A percentile compares a stretch with the other conserved stretches of the same genome.
These are phyloP conservation scores for Cyanoderma ruficeps DNA, from an alignment of 2,113 vertebrate species.

Conservation along the genomic window DNA sequence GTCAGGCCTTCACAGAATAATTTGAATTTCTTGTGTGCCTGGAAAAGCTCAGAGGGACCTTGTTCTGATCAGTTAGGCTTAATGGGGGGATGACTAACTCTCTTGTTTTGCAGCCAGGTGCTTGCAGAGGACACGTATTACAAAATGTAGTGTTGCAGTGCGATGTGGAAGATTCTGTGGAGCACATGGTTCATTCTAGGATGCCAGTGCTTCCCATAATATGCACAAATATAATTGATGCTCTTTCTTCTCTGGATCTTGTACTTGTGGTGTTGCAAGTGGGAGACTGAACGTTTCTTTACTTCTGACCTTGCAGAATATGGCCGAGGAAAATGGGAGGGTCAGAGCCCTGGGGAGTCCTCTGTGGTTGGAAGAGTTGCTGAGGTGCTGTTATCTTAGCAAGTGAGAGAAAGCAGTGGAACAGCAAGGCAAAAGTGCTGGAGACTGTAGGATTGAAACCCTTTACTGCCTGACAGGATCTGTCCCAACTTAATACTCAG, in stretches of 20 bases:
- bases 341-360: neutral
- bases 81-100: neutral
- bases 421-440: neutral
- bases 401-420: neutral
- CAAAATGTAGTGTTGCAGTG: neutral
- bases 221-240: neutral
- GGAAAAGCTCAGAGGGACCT: neutral
- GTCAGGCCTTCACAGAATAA: neutral
- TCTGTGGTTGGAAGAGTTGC: neutral
- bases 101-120: neutral
- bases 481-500: neutral
- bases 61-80: neutral
- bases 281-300: neutral
- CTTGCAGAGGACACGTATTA: neutral
- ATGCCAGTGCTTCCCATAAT: neutral
- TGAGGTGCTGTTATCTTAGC: neutral
- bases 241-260: neutral
- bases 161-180: neutral
- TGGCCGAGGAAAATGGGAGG: neutral
- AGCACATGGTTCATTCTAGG: neutral
- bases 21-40: neutral
- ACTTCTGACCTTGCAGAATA: neutral
- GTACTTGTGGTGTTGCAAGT: fast-evolving
- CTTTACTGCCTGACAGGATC: neutral
- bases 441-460: neutral